Evolutionary conservation across 2,113 vertebrate species (phyloP).

Genomic region (mouse (Mus musculus)): GRCm39 chr1:44649501-44650000

Average conservation of each 20-base stretch:
- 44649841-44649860: background rate
- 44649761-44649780: background rate
- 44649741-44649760: background rate
- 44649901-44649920: background rate
- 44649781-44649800: background rate
- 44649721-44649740: background rate
- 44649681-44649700: background rate
- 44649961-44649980: background rate
- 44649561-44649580: constrained; percentile 35
- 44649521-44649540: constrained; percentile 26
- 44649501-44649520: background rate
- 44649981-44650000: background rate
- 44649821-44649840: background rate
- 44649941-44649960: constrained; percentile 15
- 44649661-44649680: background rate
- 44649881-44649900: background rate
- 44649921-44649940: background rate
- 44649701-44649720: background rate
- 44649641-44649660: background rate
- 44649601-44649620: background rate
- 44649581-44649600: constrained; percentile 2
- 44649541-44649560: background rate
- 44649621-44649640: background rate
- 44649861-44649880: background rate
- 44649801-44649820: background rate